A percentile compares a stretch with the other conserved stretches of the same genome.
These are phyloP conservation scores for Romanogobio albipinnatus DNA, from an alignment of 2,113 vertebrate species.

Conservation along the genomic window DNA sequence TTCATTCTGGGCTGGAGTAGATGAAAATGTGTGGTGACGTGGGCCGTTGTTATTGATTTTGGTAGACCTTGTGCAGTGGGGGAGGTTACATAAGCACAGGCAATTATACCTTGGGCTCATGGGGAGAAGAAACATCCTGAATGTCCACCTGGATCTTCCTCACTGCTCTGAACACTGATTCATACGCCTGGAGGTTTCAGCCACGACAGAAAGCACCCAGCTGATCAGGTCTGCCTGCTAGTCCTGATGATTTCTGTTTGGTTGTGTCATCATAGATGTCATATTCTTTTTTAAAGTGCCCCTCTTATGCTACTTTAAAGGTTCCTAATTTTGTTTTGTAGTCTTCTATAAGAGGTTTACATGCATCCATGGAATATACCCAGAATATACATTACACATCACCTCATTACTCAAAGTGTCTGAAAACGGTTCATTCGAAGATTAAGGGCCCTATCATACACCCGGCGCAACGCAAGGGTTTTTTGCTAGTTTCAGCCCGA, in stretches of 20 bases:
- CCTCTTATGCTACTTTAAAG: too few relatives aligned
- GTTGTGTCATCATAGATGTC: not conserved
- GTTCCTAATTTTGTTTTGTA: too few relatives aligned
- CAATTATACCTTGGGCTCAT: constrained; percentile 24
- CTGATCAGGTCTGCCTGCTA: constrained; percentile 4
- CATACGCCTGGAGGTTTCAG: constrained; percentile 11
- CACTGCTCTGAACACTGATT: constrained; percentile 10
- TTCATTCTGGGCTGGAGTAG: constrained; percentile 14
- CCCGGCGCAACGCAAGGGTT: too few relatives aligned
- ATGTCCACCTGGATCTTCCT: constrained; percentile 41
- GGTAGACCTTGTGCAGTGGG: constrained; percentile 21
- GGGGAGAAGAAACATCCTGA: constrained; percentile 24
- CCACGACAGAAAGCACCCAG: not conserved
- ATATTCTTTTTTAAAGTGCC: not conserved
- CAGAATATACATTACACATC: too few relatives aligned
- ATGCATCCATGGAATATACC: too few relatives aligned
- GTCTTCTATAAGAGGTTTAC: too few relatives aligned
- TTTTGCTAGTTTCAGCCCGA: too few relatives aligned
- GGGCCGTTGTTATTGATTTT: constrained; percentile 41
- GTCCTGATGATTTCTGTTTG: not conserved
- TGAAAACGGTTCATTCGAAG: too few relatives aligned
- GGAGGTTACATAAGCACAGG: constrained; percentile 33
- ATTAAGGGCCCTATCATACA: too few relatives aligned
- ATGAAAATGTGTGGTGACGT: constrained; percentile 33
- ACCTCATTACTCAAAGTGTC: too few relatives aligned